phyloP scores from a whole-genome alignment of 2,113 vertebrate genomes.

The Thunnus maccoyii region DNA sequence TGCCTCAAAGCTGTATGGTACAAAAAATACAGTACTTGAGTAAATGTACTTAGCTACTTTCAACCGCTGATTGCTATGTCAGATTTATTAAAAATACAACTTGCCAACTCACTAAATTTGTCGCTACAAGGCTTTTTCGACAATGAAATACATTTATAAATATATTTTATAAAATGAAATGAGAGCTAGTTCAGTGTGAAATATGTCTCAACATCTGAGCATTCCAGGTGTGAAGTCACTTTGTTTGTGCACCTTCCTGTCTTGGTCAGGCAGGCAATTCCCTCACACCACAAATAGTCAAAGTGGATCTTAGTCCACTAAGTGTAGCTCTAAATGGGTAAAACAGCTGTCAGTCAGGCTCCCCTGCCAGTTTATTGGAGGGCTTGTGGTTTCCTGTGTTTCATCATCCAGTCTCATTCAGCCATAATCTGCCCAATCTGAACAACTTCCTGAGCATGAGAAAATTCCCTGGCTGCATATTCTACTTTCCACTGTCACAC shows the following conservation, averaged over 20 bases:
- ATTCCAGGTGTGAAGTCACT: conserved; percentile 71
- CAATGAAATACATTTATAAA: no score
- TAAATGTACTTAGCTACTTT: no score
- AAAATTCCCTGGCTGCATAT: conserved; percentile 57
- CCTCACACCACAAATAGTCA: conserved; percentile 50
- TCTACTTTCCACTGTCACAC: conserved; percentile 36
- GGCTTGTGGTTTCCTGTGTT: conserved; percentile 79
- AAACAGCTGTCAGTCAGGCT: conserved; percentile 81
- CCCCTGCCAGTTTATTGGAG: conserved; percentile 78
- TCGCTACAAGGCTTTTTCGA: no score
- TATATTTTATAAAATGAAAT: not conserved
- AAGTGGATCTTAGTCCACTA: conserved; percentile 63
- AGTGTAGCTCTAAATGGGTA: conserved; percentile 68
- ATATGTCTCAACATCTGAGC: conserved; percentile 25
- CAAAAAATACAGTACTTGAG: no score
- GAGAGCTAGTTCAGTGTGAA: not conserved
- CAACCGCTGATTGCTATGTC: no score
- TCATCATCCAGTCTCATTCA: conserved; percentile 73
- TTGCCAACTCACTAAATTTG: no score
- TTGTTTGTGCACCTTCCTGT: conserved; percentile 44
- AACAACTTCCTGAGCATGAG: conserved; percentile 73
- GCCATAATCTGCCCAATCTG: conserved; percentile 73
- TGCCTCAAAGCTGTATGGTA: no score
- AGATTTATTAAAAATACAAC: no score
- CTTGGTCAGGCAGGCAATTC: conserved; percentile 35